Conservation (phyloP, 2,113 vertebrate genomes). For the Spea multiplicata region DNA sequence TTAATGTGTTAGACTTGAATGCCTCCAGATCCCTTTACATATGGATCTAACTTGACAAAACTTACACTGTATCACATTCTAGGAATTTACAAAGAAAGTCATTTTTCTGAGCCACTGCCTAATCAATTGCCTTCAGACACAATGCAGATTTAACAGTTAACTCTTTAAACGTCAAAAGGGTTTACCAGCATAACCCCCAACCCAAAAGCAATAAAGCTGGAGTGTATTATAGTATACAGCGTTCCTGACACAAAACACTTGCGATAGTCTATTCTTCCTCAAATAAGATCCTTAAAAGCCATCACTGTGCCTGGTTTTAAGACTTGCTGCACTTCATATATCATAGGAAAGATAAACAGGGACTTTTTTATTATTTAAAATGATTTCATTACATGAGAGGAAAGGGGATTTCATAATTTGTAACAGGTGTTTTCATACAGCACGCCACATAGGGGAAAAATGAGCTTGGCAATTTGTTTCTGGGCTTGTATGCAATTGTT, state of each 20-base stretch:
- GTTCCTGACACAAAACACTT: conserved; percentile 46
- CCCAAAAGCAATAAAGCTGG: conserved; percentile 12
- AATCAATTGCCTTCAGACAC: background rate
- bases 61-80: background rate
- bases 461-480: conserved; percentile 37
- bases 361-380: conserved; percentile 33
- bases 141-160: conserved; percentile 22
- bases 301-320: conserved; percentile 46
- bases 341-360: conserved; percentile 50
- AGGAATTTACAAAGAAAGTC: background rate
- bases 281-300: conserved; percentile 45
- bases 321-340: conserved; percentile 47
- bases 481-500: conserved; percentile 35
- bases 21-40: too few species aligned
- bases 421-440: conserved; percentile 55
- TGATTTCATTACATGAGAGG: conserved; percentile 54
- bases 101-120: background rate
- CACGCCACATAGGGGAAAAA: conserved; percentile 12
- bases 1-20: too few species aligned
- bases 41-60: background rate
- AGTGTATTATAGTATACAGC: conserved; percentile 34
- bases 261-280: conserved; percentile 39
- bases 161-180: background rate
- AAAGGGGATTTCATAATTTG: conserved; percentile 53
- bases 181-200: conserved; percentile 5